Conservation (phyloP, 2,888 invertebrate species). For the Andrena flavipes region DNA sequence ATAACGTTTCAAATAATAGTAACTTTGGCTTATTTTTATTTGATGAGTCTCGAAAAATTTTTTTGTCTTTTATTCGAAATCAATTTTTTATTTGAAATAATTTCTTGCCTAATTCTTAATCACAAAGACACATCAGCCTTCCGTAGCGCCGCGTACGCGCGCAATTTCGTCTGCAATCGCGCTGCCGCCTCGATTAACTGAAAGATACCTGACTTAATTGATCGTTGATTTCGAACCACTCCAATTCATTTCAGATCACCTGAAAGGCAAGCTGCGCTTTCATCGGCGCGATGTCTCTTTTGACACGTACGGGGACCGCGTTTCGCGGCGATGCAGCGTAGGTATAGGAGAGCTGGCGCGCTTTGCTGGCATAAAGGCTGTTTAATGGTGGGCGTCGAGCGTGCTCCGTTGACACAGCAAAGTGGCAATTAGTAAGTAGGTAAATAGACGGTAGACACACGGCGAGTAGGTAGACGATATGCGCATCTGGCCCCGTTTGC, state of each 20-base stretch:
- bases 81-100: no score
- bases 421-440: slow-evolving; percentile 39
- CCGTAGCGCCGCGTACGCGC: no score
- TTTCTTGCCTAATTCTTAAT: no score
- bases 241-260: not conserved
- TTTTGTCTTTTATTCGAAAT: no score
- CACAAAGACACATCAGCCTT: no score
- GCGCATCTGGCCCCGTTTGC: not conserved
- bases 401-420: slow-evolving; percentile 7
- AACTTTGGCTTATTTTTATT: no score
- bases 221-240: not conserved
- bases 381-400: not conserved
- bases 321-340: not conserved
- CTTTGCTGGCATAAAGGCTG: not conserved
- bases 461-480: not conserved
- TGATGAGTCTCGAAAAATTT: no score
- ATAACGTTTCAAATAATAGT: no score
- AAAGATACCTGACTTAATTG: not conserved
- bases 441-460: slow-evolving; percentile 14
- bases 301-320: not conserved
- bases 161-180: no score
- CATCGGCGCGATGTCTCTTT: not conserved
- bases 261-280: not conserved
- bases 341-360: not conserved
- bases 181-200: no score